phyloP scores from a whole-genome alignment of 1,140 invertebrate genomes.

The Lepidurus apus region DNA sequence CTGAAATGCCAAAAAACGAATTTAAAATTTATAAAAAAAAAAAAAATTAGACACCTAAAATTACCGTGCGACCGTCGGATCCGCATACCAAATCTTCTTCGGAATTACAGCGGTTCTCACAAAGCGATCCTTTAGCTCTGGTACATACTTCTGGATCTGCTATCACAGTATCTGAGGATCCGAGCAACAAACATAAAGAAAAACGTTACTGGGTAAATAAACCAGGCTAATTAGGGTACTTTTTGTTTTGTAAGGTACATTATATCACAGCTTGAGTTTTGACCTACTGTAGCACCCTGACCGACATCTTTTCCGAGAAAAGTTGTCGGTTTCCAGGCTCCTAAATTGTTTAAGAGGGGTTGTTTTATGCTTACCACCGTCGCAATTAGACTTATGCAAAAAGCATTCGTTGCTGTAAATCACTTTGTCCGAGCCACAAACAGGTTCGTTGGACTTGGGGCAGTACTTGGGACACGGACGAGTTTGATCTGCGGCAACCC shows the following conservation, averaged over 20 bases:
- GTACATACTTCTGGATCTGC: constrained; percentile 30
- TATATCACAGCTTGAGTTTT: constrained; percentile 9
- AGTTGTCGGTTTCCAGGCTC: neutral
- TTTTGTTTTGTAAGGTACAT: neutral
- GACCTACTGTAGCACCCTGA: neutral
- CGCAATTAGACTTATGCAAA: constrained; percentile 32
- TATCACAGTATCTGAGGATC: constrained; percentile 26
- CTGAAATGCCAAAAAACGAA: neutral
- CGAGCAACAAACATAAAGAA: neutral
- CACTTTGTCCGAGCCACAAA: constrained; percentile 77
- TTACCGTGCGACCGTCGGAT: constrained; percentile 34
- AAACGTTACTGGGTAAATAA: neutral
- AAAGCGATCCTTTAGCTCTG: constrained; percentile 30
- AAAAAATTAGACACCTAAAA: too few relatives aligned
- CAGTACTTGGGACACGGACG: constrained; percentile 38
- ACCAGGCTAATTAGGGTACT: neutral
- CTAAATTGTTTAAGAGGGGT: neutral
- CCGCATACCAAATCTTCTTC: constrained; percentile 36
- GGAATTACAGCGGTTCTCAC: constrained; percentile 31
- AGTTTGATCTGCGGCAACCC: constrained; percentile 14
- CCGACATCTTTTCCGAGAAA: neutral
- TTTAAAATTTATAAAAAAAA: too few relatives aligned
- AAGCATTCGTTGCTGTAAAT: constrained; percentile 66
- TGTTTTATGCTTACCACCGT: constrained; percentile 26
- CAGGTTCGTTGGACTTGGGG: constrained; percentile 61